phyloP scores from a whole-genome alignment of 2,797 vertebrate genomes.

The Macropus fuliginosus region DNA sequence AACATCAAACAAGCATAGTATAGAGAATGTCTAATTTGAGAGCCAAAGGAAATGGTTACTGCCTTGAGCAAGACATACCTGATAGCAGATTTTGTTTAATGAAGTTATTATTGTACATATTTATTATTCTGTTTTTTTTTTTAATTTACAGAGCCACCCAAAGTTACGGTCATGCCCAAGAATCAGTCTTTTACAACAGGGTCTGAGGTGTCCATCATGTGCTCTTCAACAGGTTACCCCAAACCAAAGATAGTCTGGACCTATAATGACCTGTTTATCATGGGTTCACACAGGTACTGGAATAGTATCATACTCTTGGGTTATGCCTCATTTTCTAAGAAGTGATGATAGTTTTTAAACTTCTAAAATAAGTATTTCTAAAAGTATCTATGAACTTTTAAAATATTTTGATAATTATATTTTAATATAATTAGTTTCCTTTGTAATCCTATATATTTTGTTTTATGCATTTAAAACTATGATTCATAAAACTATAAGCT shows the following conservation, averaged over 20 bases:
- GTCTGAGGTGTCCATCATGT: constrained; percentile 92
- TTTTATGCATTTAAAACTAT: background rate
- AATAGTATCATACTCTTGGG: constrained; percentile 67
- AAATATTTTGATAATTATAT: background rate
- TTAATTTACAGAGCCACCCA: constrained; percentile 89
- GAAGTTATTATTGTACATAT: background rate
- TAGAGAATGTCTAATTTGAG: background rate
- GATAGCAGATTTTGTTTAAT: background rate
- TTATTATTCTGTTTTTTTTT: constrained; percentile 36
- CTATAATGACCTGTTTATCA: constrained; percentile 93
- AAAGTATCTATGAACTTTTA: background rate
- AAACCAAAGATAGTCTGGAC: constrained; percentile 92
- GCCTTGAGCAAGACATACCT: background rate
- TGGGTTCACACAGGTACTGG: constrained; percentile 90
- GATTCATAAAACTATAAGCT: background rate
- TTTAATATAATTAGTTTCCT: background rate
- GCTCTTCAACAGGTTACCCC: constrained; percentile 92
- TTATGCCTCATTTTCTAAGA: constrained; percentile 35
- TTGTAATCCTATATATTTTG: background rate
- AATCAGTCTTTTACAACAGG: constrained; percentile 93
- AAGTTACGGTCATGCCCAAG: constrained; percentile 89
- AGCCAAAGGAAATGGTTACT: background rate
- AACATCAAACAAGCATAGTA: background rate
- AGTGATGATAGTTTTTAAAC: constrained; percentile 41
- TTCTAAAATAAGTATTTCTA: background rate